Evolutionary conservation across 2,888 invertebrate genomes (phyloP), one percentile per base, ranked within the genome.

Genomic region (Holacanthella duospinosa): DNA sequence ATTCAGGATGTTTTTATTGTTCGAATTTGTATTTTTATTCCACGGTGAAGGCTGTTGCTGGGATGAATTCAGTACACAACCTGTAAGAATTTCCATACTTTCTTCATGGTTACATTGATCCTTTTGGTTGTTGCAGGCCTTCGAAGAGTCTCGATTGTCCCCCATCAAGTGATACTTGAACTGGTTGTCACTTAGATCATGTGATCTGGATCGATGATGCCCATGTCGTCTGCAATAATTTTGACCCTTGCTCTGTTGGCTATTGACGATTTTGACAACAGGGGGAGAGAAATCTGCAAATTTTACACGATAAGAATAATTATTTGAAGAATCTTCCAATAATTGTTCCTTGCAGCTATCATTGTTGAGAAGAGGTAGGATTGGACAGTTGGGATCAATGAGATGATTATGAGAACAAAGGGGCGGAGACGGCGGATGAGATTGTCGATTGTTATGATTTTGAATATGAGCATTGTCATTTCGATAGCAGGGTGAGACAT

Each of bases 121-220:
- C 28, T 64, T 28, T 55, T 68, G 63, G 55, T 64, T 66, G 48
- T 36, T 57, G 55, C 59, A 61, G 59, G 56, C 43, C 29, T 65
- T 59, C 25, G 59, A 57, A 27, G 29, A 61, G 54, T 62, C 61
- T 54, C 55, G 61, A 66, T 28, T 66, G 25, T 69, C 70, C 0
- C 66, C 57, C 24, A 77, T 65, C 60, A 75, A 66, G 55, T 76
- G 76, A 67, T 76, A 76, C 53, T 74, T 75, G 62, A 76, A 75
- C n/a, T 76, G 73, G 60, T 73, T 74, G 64, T 74, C 74, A 43
- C 75, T 73, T 43, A 77, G 69, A 67, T 80, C 79, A 68, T 79
- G 78, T 21, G 78, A 78, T 72, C 78, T 75, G 28, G 78, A 78
- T 67, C 79, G 74, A 67, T 77, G 76, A 69, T 80, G 79, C 58